Percentiles rank a stretch among this genome's conserved stretches.
Evolutionary conservation across 2,888 invertebrate genomes (phyloP).

Genomic region (Caenorhabditis sp.): DNA sequence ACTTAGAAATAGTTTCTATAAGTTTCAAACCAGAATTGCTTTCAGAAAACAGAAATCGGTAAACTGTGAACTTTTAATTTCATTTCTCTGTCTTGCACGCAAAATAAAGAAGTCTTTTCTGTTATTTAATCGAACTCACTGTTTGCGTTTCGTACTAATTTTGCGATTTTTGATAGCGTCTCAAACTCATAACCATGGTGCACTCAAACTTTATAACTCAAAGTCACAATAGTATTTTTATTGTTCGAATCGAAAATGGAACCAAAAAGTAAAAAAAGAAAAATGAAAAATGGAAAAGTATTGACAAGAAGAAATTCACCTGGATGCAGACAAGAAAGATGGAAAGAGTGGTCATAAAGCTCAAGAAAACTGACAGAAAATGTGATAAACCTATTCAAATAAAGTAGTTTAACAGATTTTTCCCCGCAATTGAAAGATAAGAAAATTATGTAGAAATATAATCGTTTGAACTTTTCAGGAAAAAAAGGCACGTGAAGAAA

Average conservation of each 20-base stretch:
- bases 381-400: conserved; percentile 19
- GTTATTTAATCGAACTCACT: conserved; percentile 50
- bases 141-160: conserved; percentile 43
- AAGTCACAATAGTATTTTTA: not conserved
- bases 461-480: conserved; percentile 29
- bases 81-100: not conserved
- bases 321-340: conserved; percentile 38
- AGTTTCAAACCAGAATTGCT: too few species aligned
- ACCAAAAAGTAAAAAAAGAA: conserved; percentile 3
- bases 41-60: too few species aligned
- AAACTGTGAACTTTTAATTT: conserved; percentile 13
- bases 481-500: conserved; percentile 30
- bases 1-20: too few species aligned
- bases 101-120: conserved; percentile 3
- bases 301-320: conserved; percentile 19
- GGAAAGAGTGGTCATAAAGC: conserved; percentile 19
- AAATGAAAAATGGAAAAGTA: not conserved
- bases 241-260: not conserved
- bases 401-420: conserved; percentile 14
- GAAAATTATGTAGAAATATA: conserved; percentile 24
- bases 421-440: conserved; percentile 48
- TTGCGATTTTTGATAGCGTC: not conserved
- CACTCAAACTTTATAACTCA: not conserved
- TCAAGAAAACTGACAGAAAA: conserved; percentile 25
- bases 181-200: not conserved